Base-by-base conservation (phyloP, 2,113 vertebrate genomes). In the Struthio camelus region DNA sequence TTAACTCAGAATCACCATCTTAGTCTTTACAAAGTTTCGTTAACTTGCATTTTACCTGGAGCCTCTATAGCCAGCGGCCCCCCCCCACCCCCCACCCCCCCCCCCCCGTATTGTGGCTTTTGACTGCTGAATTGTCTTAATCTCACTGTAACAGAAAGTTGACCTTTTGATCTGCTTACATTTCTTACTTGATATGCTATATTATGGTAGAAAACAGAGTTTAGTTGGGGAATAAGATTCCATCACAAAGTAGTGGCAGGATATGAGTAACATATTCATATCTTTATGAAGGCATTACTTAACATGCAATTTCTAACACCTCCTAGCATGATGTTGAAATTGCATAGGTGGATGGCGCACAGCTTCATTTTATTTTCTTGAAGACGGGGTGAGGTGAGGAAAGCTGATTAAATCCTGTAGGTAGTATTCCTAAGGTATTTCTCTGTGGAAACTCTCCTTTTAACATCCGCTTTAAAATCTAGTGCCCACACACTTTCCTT, bases 221-320 rank as follows among this genome's bases (percentile, higher is more conserved):
- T 25, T 75, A 19, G 44, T 65, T 18, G 19, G 18, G 9, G 19
- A 15, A 9, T 77, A 23, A 4, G 18, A 25, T n/a, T 61, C 40
- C 0, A 0, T 65, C n/a, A 70, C 36, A 81, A 15, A 51, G 69
- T n/a, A 61, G 36, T 30, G 34, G 51, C 2, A 5, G 14, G 38
- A 71, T 44, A 34, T 58, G 53, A 84, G 40, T 46, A 70, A 58
- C 18, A 12, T 51, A 5, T 27, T 70, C 11, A 11, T 76, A 15
- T 16, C 7, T 71, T 82, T 87, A 42, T 18, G 10, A 81, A 85
- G 18, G 2, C 51, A 34, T 53, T 30, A 23, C 12, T 81, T 80
- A 75, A 77, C 18, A 25, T 18, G 8, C 34, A 2, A 5, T 61
- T 93, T 87, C 25, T 70, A 53, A 65, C 22, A 70, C 67, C 5